phyloP scores from a whole-genome alignment of 2,888 invertebrate species.

The Sycophila texana region DNA sequence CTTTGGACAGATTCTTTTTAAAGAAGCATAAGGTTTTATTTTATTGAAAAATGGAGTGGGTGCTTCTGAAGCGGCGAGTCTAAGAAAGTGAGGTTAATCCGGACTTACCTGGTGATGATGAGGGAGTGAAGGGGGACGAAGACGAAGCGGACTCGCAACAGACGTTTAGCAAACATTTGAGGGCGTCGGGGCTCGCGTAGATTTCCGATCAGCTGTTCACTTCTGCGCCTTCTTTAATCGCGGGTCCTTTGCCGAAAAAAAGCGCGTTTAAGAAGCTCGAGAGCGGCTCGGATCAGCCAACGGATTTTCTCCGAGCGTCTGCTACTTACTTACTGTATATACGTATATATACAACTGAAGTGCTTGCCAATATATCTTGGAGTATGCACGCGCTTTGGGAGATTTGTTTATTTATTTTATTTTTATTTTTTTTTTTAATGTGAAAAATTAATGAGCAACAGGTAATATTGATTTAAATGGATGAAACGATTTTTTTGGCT shows the following conservation, averaged over 20 bases:
- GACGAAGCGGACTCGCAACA: slow-evolving; percentile 42
- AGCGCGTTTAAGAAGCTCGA: not conserved
- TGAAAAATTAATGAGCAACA: too few relatives aligned
- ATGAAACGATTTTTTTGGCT: too few relatives aligned
- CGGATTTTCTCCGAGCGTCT: not conserved
- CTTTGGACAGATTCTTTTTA: too few relatives aligned
- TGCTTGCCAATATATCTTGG: too few relatives aligned
- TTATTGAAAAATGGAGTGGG: too few relatives aligned
- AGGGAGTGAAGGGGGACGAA: slow-evolving; percentile 48
- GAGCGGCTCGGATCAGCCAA: not conserved
- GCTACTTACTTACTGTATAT: not conserved
- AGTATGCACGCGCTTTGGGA: too few relatives aligned
- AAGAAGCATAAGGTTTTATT: too few relatives aligned
- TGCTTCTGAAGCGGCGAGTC: not conserved
- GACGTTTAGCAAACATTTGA: slow-evolving; percentile 45
- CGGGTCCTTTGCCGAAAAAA: not conserved
- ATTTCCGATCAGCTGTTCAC: too few relatives aligned
- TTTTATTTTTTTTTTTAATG: too few relatives aligned
- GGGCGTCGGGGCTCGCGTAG: not conserved
- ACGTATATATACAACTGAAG: too few relatives aligned
- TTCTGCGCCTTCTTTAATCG: not conserved
- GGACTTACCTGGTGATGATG: slow-evolving; percentile 48
- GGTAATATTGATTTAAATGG: too few relatives aligned
- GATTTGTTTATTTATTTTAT: too few relatives aligned
- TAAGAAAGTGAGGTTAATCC: not conserved